These are phyloP conservation scores for Erythrocercus mccallii DNA, from an alignment of 2,113 vertebrate genomes.

Conservation along the genomic window DNA sequence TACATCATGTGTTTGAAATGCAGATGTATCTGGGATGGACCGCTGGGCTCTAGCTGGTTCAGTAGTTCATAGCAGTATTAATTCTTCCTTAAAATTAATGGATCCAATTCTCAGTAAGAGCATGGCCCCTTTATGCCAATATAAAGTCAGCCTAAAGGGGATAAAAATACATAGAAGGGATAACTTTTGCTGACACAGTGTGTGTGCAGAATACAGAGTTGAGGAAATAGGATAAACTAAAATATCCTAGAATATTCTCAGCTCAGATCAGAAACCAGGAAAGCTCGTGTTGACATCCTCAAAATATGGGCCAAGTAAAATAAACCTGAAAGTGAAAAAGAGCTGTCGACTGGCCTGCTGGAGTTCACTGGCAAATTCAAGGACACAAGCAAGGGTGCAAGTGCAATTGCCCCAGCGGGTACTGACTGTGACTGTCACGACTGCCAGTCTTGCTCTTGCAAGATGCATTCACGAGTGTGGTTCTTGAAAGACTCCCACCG, in stretches of 20 bases:
- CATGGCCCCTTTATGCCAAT: neutral
- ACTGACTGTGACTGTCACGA: fast-evolving
- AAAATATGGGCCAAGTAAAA: neutral
- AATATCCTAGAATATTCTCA: neutral
- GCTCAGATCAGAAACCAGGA: neutral
- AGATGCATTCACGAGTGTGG: fast-evolving
- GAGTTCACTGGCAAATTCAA: neutral
- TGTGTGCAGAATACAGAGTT: neutral
- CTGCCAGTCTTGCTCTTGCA: neutral
- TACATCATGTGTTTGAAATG: slow-evolving; percentile 44
- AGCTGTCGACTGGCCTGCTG: neutral
- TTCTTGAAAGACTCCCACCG: neutral
- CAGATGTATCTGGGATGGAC: neutral
- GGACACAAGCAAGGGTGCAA: neutral
- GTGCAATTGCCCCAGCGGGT: neutral
- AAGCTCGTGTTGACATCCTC: neutral
- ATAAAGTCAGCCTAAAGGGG: neutral
- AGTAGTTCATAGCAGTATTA: slow-evolving; percentile 15
- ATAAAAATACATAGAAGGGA: neutral
- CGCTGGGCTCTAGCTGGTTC: neutral
- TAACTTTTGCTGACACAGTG: neutral
- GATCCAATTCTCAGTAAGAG: neutral
- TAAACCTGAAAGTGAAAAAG: neutral
- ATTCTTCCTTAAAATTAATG: slow-evolving; percentile 4
- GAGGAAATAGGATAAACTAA: neutral